Conservation (phyloP, 2,113 vertebrate species). For the Sarotherodon lohbergeri region DNA sequence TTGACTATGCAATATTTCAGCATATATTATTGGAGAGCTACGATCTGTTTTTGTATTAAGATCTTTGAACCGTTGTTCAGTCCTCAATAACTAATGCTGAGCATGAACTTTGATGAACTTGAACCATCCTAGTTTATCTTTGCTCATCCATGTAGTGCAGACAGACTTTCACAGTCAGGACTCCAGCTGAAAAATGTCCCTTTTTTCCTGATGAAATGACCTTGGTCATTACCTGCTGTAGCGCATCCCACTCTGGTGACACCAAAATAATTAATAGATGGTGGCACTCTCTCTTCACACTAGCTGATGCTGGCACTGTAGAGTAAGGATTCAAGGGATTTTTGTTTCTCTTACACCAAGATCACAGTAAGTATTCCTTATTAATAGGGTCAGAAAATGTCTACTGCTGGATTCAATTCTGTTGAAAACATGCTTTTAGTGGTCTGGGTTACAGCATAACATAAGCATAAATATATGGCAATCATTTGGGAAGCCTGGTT, state of each 20-base stretch:
- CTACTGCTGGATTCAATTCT: not conserved
- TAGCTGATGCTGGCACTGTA: not conserved
- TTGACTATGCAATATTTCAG: conserved; percentile 49
- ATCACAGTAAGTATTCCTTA: not conserved
- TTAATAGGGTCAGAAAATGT: not conserved
- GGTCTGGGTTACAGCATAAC: not conserved
- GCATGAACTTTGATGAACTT: conserved; percentile 24
- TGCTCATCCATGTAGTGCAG: not conserved
- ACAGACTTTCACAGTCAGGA: not conserved
- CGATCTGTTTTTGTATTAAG: conserved; percentile 14
- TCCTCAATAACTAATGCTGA: conserved; percentile 8
- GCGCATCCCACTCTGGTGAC: not conserved
- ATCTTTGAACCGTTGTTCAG: conserved; percentile 26
- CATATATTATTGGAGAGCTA: conserved; percentile 22
- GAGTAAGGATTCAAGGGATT: not conserved
- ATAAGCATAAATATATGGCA: too few species aligned
- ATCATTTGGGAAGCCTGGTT: too few species aligned
- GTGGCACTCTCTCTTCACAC: not conserved
- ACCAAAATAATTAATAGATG: not conserved
- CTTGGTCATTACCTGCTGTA: not conserved
- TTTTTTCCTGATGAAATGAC: not conserved
- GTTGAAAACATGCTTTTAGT: not conserved
- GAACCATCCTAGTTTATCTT: conserved; percentile 3
- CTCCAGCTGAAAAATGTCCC: not conserved
- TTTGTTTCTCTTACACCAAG: not conserved